Base-by-base conservation (phyloP, 2,113 vertebrate species). In the Bombycilla garrulus region DNA sequence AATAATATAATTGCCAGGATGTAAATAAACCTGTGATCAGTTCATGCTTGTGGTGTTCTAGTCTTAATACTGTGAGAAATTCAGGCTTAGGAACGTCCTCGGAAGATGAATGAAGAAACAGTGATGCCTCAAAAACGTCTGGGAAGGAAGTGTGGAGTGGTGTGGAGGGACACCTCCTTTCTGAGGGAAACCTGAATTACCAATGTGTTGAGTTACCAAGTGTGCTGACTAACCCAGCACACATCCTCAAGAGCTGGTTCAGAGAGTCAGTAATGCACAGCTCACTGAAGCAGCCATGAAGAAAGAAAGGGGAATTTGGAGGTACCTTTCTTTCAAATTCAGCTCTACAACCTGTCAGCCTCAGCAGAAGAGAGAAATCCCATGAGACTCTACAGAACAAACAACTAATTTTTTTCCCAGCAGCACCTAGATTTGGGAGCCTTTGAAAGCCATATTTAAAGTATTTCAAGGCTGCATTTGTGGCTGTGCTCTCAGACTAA, bases 371-470 rank as follows among this genome's bases (percentile, higher is more conserved):
- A 95, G 22, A 82, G 29, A 80, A 72, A 67, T 73, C 44, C 36
- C n/a, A 24, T 9, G 8, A 56, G 26, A 40, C 70, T 73, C 69
- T 44, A 61, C 69, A 94, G 60, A 84, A 72, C 23, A 82, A 95
- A 57, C 73, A 85, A 56, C 67, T 60, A 2, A 24, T 16, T 45
- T 56, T 76, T 69, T 64, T 40, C 50, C 67, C 40, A 81, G 60
- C 65, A 85, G n/a, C 45, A 45, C 35, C 26, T 76, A 74, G 35
- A 33, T 58, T 72, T 60, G 35, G 14, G 51, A 86, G 64, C 35
- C 72, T 93, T 95, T 89, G 77, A 86, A 94, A 89, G 61, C 56
- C 62, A 9, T 57, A 88, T 62, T 88, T 74, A 62, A 90, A 76
- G 76, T 60, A 48, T 84, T 77, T 91, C 64, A 84, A 65, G 67